Evolutionary conservation across 2,113 vertebrate species (phyloP).

Genomic region (Elephantulus edwardii): DNA sequence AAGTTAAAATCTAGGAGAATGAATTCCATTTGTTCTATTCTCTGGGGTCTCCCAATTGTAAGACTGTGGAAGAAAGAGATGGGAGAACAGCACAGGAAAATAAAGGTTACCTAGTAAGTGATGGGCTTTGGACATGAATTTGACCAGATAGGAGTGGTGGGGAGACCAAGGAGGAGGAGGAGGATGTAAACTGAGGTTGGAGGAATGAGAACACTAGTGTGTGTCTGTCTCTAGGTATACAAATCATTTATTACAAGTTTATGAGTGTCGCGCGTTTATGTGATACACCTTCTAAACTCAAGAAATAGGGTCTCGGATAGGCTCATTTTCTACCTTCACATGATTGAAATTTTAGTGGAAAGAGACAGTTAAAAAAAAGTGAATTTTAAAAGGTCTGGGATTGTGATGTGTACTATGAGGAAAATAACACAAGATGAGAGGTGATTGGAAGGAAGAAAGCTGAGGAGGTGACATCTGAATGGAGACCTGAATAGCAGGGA

Average conservation of each 20-base stretch:
- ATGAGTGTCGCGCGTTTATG: background rate
- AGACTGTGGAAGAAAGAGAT: background rate
- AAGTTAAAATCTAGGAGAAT: constrained; percentile 13
- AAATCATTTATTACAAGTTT: background rate
- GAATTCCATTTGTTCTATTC: background rate
- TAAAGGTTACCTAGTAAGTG: no score
- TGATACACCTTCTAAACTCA: background rate
- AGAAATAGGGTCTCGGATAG: background rate
- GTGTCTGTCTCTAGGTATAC: background rate
- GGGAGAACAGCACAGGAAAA: no score
- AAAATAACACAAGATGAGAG: background rate
- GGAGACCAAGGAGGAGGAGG: background rate
- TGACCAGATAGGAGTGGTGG: background rate
- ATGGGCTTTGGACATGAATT: background rate
- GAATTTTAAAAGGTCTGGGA: constrained; percentile 7
- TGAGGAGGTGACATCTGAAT: background rate
- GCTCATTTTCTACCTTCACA: background rate
- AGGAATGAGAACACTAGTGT: background rate
- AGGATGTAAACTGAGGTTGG: background rate
- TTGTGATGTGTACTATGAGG: background rate
- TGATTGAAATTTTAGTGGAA: background rate
- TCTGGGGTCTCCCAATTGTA: background rate
- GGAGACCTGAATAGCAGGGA: background rate
- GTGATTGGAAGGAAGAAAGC: background rate
- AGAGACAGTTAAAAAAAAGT: background rate